phyloP scores from a whole-genome alignment of 2,797 vertebrate species.

The Tolypeutes matacus region DNA sequence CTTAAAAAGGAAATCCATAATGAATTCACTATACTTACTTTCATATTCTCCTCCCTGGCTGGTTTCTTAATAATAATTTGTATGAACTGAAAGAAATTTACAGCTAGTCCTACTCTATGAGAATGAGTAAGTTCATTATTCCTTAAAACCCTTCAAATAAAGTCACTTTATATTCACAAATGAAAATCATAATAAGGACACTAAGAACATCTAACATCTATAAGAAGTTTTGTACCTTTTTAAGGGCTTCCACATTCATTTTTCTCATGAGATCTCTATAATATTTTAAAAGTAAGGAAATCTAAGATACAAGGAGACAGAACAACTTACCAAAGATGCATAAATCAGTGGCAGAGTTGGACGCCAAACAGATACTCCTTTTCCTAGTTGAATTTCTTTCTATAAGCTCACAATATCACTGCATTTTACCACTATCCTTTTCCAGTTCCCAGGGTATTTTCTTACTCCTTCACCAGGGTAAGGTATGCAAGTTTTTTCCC shows the following conservation, averaged over 20 bases:
- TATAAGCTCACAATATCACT: background rate
- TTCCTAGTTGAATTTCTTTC: background rate
- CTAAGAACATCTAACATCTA: background rate
- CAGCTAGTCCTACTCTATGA: background rate
- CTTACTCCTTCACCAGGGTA: background rate
- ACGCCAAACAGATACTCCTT: background rate
- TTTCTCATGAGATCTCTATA: background rate
- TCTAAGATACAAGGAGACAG: background rate
- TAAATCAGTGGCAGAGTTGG: background rate
- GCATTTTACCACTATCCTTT: background rate
- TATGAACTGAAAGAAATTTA: background rate
- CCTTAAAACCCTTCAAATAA: conserved; percentile 32
- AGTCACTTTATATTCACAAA: conserved; percentile 43
- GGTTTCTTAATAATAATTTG: conserved; percentile 52
- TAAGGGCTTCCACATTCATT: background rate
- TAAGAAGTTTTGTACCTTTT: conserved; percentile 18
- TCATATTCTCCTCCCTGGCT: conserved; percentile 19
- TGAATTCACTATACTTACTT: conserved; percentile 66
- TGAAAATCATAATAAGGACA: conserved; percentile 15
- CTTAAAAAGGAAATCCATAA: conserved; percentile 62
- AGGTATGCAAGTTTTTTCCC: background rate
- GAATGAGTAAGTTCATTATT: background rate
- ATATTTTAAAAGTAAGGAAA: conserved; percentile 54
- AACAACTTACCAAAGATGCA: background rate
- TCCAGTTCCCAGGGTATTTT: background rate